Evolutionary conservation across 2,888 invertebrate genomes (phyloP).

Genomic region (Orthosia gracilis): DNA sequence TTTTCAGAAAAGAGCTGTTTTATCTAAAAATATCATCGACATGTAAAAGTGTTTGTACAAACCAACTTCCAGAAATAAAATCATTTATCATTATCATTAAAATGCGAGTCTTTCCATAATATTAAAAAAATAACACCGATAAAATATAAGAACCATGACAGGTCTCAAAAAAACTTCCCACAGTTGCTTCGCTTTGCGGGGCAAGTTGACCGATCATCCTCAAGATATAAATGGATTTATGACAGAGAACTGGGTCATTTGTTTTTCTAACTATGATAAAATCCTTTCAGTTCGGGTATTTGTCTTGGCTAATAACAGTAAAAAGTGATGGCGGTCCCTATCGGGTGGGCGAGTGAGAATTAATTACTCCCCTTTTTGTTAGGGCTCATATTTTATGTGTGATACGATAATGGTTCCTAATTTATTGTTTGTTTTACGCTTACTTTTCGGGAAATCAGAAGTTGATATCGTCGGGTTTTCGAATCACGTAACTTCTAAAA

Average conservation of each 20-base stretch:
- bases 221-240: conserved; percentile 55
- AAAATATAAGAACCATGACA: too few relatives aligned
- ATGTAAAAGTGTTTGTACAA: too few relatives aligned
- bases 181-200: not conserved
- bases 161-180: not conserved
- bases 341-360: conserved; percentile 58
- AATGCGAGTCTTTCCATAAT: too few relatives aligned
- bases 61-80: too few relatives aligned
- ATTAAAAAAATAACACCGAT: too few relatives aligned
- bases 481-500: not conserved
- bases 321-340: conserved; percentile 67
- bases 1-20: too few relatives aligned
- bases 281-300: conserved; percentile 59
- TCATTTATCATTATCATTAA: too few relatives aligned
- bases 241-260: conserved; percentile 38
- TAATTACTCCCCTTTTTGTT: conserved; percentile 68
- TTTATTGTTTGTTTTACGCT: conserved; percentile 46
- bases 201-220: conserved; percentile 10
- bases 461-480: not conserved
- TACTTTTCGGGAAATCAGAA: not conserved
- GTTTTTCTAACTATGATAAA: conserved; percentile 56
- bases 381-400: conserved; percentile 56
- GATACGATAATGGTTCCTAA: conserved; percentile 53
- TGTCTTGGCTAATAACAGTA: conserved; percentile 65
- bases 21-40: too few relatives aligned